Conservation (phyloP, 92 coral and sea anemone species). For the Plumapathes pennacea region DNA sequence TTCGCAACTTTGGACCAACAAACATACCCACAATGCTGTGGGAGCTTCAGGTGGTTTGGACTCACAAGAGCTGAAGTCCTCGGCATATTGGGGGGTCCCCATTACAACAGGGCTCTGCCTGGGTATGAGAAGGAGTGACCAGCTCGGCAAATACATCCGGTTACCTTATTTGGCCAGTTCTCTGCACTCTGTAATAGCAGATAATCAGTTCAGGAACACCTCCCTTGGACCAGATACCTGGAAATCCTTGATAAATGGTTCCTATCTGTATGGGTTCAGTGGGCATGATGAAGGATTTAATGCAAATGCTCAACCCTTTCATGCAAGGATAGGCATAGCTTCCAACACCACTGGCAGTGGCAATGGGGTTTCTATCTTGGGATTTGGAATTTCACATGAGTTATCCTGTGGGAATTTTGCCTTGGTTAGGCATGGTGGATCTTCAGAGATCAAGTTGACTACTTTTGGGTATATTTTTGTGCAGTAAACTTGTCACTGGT, state of each 20-base stretch:
- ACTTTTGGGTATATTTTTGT: constrained; percentile 18
- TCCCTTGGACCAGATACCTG: constrained; percentile 1
- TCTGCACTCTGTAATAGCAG: constrained; percentile 3
- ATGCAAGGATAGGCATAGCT: constrained; percentile 9
- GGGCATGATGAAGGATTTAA: too few species aligned
- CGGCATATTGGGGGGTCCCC: constrained; percentile 10
- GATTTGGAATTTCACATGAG: constrained; percentile 4
- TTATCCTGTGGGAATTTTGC: constrained; percentile 2
- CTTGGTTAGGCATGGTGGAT: too few species aligned
- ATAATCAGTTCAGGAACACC: neutral
- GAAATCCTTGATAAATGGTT: constrained; percentile 10
- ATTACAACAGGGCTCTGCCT: constrained; percentile 14
- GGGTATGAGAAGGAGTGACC: neutral
- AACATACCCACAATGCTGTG: neutral
- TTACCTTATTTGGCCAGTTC: neutral
- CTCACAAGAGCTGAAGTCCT: neutral
- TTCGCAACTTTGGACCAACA: neutral
- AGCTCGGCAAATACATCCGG: constrained; percentile 2
- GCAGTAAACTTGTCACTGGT: neutral
- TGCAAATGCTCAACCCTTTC: neutral
- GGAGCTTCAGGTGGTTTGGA: constrained; percentile 4
- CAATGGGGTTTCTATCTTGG: neutral
- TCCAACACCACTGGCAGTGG: neutral
- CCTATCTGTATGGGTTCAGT: neutral
- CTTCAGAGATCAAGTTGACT: neutral